phyloP scores from a whole-genome alignment of 2,888 invertebrate genomes.

The Nebria salina region DNA sequence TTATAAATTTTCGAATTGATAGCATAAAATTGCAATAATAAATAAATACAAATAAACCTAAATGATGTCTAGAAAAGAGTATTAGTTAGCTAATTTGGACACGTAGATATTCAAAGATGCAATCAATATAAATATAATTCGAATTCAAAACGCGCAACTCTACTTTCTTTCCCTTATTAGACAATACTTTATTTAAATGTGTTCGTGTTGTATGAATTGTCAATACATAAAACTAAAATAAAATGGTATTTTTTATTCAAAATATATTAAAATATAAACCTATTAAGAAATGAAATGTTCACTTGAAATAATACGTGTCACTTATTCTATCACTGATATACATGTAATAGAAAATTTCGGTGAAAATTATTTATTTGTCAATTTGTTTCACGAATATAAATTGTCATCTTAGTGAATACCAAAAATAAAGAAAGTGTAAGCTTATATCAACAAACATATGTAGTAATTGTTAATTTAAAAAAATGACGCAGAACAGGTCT shows the following conservation, averaged over 20 bases:
- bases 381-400: neutral
- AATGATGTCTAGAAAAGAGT: neutral
- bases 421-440: conserved; percentile 3
- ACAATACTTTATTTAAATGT: conserved; percentile 41
- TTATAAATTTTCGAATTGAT: too few relatives aligned
- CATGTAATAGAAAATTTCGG: too few relatives aligned
- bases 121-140: neutral
- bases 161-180: conserved; percentile 35
- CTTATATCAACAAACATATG: neutral
- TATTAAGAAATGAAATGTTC: too few relatives aligned
- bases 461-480: neutral
- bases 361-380: too few relatives aligned
- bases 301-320: too few relatives aligned
- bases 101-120: neutral
- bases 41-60: neutral
- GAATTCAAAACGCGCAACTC: neutral
- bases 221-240: too few relatives aligned
- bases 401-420: neutral
- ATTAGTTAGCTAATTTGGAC: neutral
- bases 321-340: too few relatives aligned
- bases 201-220: conserved; percentile 11
- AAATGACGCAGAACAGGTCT: neutral
- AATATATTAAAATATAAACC: too few relatives aligned
- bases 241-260: too few relatives aligned
- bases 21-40: neutral